Base-by-base conservation (phyloP, 2,113 vertebrate genomes). In the Proterorhinus semilunaris region DNA sequence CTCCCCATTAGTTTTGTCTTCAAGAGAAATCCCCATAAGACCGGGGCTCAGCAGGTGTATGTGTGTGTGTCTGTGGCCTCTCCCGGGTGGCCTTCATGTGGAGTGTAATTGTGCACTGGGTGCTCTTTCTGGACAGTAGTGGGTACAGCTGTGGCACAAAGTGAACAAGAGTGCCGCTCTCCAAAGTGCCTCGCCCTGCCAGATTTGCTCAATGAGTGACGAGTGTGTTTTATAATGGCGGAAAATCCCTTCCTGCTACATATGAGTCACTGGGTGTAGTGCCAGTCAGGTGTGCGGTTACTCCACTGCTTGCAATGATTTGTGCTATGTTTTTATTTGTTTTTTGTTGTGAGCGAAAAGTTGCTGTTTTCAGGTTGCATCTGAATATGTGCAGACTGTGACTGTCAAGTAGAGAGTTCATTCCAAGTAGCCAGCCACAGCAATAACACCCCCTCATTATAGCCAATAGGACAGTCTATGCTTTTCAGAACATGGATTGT, bases 261-360 rank as follows among this genome's bases (percentile, higher is more conserved):
- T 69, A 78, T 86, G 85, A 90, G 76, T 91, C 83, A 87, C 21
- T 62, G 87, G 76, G 83, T 75, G 82, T 75, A 75, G 71, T 81
- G 81, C 82, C 72, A 71, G 54, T 71, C 65, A 62, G 66, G 69
- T 73, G 61, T 47, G 16, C 69, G 54, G 69, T 79, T 75, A 66
- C 71, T 64, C 52, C 79, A 69, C 72, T 82, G 48, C 68, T 16
- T 62, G 63, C 55, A 55, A 51, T 50, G 11, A 0, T 79, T 73
- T 74, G 49, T 62, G 17, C 62, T 8, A 8, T 68, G 68, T 27
- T 42, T 61, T 67, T 64, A 48, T 9, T 64, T 49, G 21, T 62
- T 11, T 11, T 51, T 3, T 54, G 17, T 0, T 50, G 15, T 50
- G 15, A 50, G 11, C 1, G 15, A 50, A 50, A 36, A 13, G n/a